A percentile compares a stretch with the other conserved stretches of the same genome.
These are phyloP conservation scores for Australoheros scitulus DNA, from an alignment of 2,113 vertebrate genomes.

Conservation along the genomic window DNA sequence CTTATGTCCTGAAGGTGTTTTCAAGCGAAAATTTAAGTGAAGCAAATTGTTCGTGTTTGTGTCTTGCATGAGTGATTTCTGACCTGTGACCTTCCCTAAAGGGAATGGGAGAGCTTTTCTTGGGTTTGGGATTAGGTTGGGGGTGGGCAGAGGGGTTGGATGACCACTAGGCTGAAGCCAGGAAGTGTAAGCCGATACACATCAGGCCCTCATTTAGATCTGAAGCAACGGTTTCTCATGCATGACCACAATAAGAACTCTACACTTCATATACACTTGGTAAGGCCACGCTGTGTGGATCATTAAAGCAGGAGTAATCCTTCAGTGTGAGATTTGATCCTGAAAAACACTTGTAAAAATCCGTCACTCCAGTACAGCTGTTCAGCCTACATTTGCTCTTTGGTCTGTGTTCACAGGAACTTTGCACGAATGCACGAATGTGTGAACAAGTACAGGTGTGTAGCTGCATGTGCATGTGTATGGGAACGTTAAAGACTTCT, in stretches of 20 bases:
- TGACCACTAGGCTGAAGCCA: constrained; percentile 59
- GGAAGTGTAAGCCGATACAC: constrained; percentile 73
- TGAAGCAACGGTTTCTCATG: constrained; percentile 66
- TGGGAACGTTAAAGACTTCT: constrained; percentile 44
- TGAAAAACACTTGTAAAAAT: constrained; percentile 48
- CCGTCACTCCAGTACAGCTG: constrained; percentile 51
- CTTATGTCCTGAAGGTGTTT: neutral
- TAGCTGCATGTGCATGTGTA: constrained; percentile 29
- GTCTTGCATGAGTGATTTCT: constrained; percentile 56
- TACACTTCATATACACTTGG: constrained; percentile 53
- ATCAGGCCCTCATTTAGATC: constrained; percentile 70
- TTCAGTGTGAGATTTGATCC: constrained; percentile 35
- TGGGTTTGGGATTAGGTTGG: constrained; percentile 47
- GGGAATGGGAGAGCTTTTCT: constrained; percentile 28
- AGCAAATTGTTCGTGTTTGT: constrained; percentile 29
- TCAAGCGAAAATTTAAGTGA: neutral
- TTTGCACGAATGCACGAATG: neutral
- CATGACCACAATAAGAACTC: constrained; percentile 65
- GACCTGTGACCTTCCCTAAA: constrained; percentile 63
- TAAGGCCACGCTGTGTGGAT: constrained; percentile 39
- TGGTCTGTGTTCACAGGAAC: neutral
- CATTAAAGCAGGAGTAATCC: constrained; percentile 68
- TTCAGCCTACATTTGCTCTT: constrained; percentile 13
- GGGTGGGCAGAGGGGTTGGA: constrained; percentile 26
- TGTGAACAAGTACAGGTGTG: constrained; percentile 25